Evolutionary conservation across 2,797 vertebrate genomes (phyloP).

Genomic region (Anabacerthia variegaticeps): DNA sequence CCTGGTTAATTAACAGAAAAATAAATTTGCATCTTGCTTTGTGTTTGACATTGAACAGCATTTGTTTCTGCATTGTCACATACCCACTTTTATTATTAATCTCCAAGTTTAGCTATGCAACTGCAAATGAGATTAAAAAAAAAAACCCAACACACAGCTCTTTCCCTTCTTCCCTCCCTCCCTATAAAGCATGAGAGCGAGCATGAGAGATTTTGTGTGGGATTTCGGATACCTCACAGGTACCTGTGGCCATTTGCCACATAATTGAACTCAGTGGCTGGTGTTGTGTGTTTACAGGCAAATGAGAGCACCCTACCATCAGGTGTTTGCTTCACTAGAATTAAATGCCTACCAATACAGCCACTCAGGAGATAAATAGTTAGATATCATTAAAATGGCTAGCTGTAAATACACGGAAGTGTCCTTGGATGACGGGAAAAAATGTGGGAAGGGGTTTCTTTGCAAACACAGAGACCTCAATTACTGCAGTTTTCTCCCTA

Average conservation of each 20-base stretch:
- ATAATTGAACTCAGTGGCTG: neutral
- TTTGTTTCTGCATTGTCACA: conserved; percentile 47
- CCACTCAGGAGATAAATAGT: conserved; percentile 34
- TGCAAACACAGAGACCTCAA: neutral
- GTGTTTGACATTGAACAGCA: conserved; percentile 7
- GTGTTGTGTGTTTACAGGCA: neutral
- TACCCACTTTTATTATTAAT: conserved; percentile 7
- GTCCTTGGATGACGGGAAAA: neutral
- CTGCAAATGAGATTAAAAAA: neutral
- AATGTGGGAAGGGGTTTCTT: neutral
- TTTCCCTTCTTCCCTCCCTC: neutral
- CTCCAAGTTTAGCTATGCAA: neutral
- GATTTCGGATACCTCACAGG: neutral
- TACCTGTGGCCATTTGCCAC: neutral
- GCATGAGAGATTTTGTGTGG: conserved; percentile 3
- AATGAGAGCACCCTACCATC: conserved; percentile 1
- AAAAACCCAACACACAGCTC: neutral
- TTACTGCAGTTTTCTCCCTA: neutral
- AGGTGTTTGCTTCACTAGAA: conserved; percentile 20
- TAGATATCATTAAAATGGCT: conserved; percentile 22
- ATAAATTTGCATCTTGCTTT: conserved; percentile 51
- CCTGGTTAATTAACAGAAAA: conserved; percentile 70
- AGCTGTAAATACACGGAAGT: neutral
- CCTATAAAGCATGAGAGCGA: neutral
- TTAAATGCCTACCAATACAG: conserved; percentile 23